Conservation (phyloP, 2,797 vertebrate species). For the Thripadectes ignobilis region DNA sequence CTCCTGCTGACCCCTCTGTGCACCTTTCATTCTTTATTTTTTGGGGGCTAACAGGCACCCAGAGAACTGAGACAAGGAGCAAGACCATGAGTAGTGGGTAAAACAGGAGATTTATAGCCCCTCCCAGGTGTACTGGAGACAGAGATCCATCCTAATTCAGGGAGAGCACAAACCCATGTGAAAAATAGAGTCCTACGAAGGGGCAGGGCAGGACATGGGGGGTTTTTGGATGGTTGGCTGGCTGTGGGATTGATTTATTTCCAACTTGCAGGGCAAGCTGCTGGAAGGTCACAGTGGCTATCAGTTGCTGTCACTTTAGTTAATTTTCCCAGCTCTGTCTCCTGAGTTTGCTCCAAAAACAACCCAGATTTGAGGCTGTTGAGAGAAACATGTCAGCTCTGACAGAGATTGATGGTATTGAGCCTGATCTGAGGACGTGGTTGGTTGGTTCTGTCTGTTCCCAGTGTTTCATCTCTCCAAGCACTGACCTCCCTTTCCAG, state of each 20-base stretch:
- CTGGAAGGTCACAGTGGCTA: not conserved
- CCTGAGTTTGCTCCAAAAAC: not conserved
- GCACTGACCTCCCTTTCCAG: not conserved
- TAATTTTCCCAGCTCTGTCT: not conserved
- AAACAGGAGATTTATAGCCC: not conserved
- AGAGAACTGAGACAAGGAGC: not conserved
- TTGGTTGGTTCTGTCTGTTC: not conserved
- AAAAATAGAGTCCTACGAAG: not conserved
- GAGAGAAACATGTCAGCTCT: not conserved
- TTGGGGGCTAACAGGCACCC: not conserved
- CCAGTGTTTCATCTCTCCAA: not conserved
- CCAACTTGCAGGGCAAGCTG: not conserved
- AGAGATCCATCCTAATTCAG: not conserved
- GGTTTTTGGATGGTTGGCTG: not conserved
- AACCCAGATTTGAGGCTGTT: not conserved
- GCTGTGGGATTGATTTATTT: not conserved
- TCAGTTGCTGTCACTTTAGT: not conserved
- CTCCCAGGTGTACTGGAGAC: not conserved
- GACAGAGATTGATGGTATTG: not conserved
- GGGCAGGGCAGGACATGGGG: not conserved
- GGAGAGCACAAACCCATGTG: not conserved
- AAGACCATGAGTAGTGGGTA: not conserved
- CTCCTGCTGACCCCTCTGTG: not conserved
- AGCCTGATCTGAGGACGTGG: not conserved
- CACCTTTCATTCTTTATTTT: not conserved